Percentiles rank a stretch among this genome's conserved stretches.
Conservation (phyloP, 2,113 vertebrate species). For the Capreolus pygargus region DNA sequence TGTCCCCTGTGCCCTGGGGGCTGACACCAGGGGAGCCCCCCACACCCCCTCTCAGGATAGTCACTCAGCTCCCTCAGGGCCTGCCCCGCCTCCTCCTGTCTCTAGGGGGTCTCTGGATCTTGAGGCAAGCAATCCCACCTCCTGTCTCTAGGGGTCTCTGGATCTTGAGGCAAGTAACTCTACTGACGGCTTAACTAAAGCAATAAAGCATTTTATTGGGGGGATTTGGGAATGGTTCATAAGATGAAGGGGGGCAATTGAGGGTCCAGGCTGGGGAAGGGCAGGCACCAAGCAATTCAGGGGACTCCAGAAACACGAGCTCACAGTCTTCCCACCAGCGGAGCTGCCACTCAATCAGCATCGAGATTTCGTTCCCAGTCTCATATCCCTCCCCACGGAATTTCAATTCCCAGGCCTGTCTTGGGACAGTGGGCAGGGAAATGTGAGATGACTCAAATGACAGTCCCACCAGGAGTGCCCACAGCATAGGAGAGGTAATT, state of each 20-base stretch:
- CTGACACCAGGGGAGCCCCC: neutral
- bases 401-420: neutral
- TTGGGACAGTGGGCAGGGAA: neutral
- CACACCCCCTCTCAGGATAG: too few species aligned
- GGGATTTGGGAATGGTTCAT: neutral
- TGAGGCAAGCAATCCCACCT: neutral
- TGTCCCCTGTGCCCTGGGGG: too few species aligned
- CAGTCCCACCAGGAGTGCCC: neutral
- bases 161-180: neutral
- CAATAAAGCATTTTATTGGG: constrained; percentile 15
- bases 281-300: neutral
- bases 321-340: neutral
- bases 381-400: neutral
- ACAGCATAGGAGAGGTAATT: neutral
- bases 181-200: neutral
- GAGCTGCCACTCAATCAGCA: neutral
- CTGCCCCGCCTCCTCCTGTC: neutral
- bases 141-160: neutral
- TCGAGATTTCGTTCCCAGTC: neutral
- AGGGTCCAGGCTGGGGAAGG: neutral
- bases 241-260: neutral
- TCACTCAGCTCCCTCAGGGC: neutral
- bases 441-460: neutral
- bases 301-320: accelerated
- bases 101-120: neutral